These are phyloP conservation scores for Euspilapteryx auroguttella DNA, from an alignment of 2,888 invertebrate genomes.

Conservation along the genomic window DNA sequence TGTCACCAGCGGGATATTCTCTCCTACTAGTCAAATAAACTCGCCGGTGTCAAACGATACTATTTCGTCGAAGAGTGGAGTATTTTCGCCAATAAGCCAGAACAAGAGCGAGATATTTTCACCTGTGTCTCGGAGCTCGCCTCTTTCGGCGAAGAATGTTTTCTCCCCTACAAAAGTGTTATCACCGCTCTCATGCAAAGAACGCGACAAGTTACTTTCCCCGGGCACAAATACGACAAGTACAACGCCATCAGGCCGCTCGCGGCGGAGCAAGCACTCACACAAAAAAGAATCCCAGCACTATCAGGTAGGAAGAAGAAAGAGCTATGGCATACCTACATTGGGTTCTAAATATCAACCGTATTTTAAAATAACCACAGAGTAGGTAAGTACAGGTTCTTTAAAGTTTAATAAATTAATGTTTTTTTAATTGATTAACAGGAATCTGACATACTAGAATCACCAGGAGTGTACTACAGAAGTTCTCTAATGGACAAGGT, in stretches of 20 bases:
- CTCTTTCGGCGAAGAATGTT: conserved; percentile 43
- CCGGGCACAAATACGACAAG: conserved; percentile 51
- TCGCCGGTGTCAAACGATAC: conserved; percentile 56
- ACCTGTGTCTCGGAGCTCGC: conserved; percentile 47
- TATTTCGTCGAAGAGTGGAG: conserved; percentile 52
- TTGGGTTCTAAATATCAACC: conserved; percentile 9
- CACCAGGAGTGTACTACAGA: conserved; percentile 79
- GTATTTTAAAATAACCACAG: no score
- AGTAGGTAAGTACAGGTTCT: no score
- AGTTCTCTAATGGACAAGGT: conserved; percentile 89
- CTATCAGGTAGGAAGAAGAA: conserved; percentile 66
- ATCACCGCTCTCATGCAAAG: conserved; percentile 42
- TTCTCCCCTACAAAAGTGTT: conserved; percentile 47
- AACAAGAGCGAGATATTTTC: conserved; percentile 54
- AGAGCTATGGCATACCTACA: neutral
- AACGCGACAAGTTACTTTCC: conserved; percentile 40
- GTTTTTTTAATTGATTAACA: no score
- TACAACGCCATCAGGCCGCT: conserved; percentile 60
- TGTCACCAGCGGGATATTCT: conserved; percentile 55
- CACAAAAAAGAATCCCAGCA: conserved; percentile 70
- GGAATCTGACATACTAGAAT: conserved; percentile 83
- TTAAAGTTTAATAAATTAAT: no score
- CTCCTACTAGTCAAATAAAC: conserved; percentile 56
- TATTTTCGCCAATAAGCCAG: conserved; percentile 54
- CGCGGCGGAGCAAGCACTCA: conserved; percentile 59